A percentile compares a stretch with the other conserved stretches of the same genome.
Evolutionary conservation across 2,797 vertebrate species (phyloP).

Genomic region (Fringilla coelebs): DNA sequence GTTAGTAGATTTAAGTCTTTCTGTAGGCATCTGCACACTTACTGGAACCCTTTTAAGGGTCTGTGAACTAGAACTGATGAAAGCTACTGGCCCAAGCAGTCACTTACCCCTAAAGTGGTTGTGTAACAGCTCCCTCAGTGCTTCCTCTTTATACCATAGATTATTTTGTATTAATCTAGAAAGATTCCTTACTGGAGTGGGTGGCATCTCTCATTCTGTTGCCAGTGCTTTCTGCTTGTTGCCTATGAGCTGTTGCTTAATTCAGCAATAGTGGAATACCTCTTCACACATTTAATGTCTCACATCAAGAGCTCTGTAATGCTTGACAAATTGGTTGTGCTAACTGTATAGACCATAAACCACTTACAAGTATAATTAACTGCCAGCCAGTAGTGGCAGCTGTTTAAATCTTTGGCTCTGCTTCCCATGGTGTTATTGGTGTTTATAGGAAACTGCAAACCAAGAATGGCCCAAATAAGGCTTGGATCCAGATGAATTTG

Average conservation of each 20-base stretch:
- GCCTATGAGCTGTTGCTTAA: constrained; percentile 44
- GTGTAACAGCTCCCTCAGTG: neutral
- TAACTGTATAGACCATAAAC: constrained; percentile 45
- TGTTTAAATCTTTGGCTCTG: constrained; percentile 28
- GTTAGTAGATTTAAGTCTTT: neutral
- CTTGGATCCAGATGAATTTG: neutral
- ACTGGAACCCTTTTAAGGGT: neutral
- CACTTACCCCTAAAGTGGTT: neutral
- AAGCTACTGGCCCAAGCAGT: neutral
- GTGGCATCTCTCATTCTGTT: neutral
- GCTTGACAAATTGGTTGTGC: constrained; percentile 32
- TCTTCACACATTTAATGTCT: constrained; percentile 30
- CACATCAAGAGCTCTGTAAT: constrained; percentile 24
- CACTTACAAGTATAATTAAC: constrained; percentile 43
- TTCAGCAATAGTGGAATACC: constrained; percentile 34
- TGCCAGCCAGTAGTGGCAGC: constrained; percentile 11
- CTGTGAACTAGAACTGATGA: neutral
- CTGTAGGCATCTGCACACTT: neutral
- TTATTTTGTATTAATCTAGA: neutral
- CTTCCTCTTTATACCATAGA: neutral
- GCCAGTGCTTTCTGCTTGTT: neutral
- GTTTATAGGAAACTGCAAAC: neutral
- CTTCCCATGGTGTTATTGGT: neutral
- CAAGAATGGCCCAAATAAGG: neutral
- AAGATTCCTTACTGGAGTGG: neutral